Percentiles rank a stretch among this genome's conserved stretches.
phyloP scores from a whole-genome alignment of 2,797 vertebrate genomes.

The Pelodytes ibericus region DNA sequence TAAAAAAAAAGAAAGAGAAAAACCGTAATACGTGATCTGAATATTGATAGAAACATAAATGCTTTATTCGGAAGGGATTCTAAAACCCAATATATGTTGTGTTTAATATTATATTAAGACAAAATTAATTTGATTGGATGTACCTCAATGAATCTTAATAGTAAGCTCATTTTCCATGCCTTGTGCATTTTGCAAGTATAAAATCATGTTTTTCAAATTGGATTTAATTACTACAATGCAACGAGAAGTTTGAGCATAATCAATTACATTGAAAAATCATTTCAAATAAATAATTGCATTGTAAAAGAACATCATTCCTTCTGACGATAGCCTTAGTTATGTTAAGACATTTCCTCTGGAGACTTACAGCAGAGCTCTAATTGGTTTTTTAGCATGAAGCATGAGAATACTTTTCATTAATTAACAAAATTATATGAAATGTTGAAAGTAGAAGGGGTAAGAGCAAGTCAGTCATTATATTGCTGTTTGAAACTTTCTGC shows the following conservation, averaged over 20 bases:
- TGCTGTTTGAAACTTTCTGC: too few species aligned
- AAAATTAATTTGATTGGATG: conserved; percentile 16
- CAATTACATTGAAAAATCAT: conserved; percentile 46
- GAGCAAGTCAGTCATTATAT: too few species aligned
- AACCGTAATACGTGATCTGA: not conserved
- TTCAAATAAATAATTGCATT: conserved; percentile 45
- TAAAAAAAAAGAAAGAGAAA: not conserved
- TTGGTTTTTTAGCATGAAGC: conserved; percentile 47
- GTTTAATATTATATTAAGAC: not conserved
- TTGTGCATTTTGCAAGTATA: conserved; percentile 10
- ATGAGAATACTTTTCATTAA: conserved; percentile 55
- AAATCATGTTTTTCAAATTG: conserved; percentile 40
- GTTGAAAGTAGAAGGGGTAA: conserved; percentile 3
- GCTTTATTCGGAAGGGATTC: not conserved
- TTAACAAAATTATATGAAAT: conserved; percentile 57
- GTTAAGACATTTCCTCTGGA: conserved; percentile 55
- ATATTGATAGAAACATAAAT: not conserved
- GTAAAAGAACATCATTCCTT: conserved; percentile 41
- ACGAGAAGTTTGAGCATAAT: conserved; percentile 40
- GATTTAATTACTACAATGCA: conserved; percentile 39
- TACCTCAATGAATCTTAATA: conserved; percentile 10
- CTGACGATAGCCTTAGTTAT: conserved; percentile 35
- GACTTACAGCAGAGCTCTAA: conserved; percentile 35
- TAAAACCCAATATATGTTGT: not conserved
- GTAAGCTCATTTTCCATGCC: not conserved